A percentile compares a stretch with the other conserved stretches of the same genome.
Conservation (phyloP, 2,888 invertebrate genomes). For the Calameuta filiformis region DNA sequence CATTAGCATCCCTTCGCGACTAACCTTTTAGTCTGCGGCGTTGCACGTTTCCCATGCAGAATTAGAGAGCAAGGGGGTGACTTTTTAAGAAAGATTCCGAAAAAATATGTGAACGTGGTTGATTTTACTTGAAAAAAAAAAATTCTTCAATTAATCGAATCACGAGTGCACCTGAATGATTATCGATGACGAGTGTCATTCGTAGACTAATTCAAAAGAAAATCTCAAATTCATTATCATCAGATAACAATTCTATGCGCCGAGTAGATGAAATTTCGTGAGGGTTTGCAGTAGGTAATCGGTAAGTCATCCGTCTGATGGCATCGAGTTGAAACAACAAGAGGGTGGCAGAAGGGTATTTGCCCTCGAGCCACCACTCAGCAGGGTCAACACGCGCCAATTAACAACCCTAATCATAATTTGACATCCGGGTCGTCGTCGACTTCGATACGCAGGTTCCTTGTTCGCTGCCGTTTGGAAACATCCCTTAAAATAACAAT, state of each 20-base stretch:
- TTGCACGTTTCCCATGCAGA: not conserved
- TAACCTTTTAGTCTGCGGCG: not conserved
- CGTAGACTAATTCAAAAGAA: not conserved
- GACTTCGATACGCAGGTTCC: not conserved
- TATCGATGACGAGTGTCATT: not conserved
- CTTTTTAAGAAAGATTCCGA: not conserved
- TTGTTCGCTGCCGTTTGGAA: not conserved
- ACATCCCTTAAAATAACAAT: not conserved
- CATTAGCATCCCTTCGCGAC: conserved; percentile 25
- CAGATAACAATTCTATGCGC: not conserved
- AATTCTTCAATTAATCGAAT: not conserved
- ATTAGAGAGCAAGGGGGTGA: not conserved
- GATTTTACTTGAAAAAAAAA: too few species aligned
- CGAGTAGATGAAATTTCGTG: not conserved
- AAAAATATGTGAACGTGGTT: too few species aligned
- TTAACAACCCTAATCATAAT: conserved; percentile 55
- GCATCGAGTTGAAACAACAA: conserved; percentile 54
- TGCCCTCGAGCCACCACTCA: conserved; percentile 51
- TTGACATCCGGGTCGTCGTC: conserved; percentile 25
- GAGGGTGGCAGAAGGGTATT: conserved; percentile 47
- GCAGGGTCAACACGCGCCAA: conserved; percentile 56
- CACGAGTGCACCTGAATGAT: not conserved
- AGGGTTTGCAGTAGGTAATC: conserved; percentile 31
- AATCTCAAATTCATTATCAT: not conserved
- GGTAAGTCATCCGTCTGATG: conserved; percentile 43